Conservation (phyloP, 2,797 vertebrate species). For the Prionace glauca region DNA sequence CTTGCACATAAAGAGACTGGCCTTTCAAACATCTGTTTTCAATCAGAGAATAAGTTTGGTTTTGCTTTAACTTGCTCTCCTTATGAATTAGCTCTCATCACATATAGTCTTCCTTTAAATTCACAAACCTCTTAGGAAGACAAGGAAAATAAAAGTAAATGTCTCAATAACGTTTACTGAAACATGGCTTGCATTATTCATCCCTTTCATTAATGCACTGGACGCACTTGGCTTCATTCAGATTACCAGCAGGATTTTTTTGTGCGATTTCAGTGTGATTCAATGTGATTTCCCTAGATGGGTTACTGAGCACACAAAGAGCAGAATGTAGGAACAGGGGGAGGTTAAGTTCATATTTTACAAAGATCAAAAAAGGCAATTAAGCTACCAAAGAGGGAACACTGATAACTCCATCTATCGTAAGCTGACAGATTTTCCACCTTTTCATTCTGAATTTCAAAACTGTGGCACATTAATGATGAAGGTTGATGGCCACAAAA, state of each 20-base stretch:
- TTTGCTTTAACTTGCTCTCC: neutral
- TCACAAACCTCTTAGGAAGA: neutral
- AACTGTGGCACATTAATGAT: neutral
- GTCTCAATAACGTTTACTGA: constrained; percentile 29
- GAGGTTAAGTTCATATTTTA: constrained; percentile 16
- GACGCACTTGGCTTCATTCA: neutral
- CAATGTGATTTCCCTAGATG: neutral
- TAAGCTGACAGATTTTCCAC: neutral
- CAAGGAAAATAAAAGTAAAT: constrained; percentile 11
- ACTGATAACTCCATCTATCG: neutral
- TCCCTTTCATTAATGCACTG: neutral
- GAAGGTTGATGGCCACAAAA: neutral
- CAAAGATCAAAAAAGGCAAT: neutral
- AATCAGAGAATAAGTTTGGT: constrained; percentile 11
- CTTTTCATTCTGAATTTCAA: neutral
- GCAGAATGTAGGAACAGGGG: neutral
- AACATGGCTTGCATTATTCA: constrained; percentile 34
- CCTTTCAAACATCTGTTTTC: neutral
- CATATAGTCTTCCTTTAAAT: neutral
- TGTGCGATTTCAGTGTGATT: neutral
- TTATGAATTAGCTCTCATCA: constrained; percentile 17
- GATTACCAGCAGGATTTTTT: neutral
- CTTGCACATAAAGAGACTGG: neutral
- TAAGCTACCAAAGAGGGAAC: neutral
- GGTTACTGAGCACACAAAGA: neutral